A percentile compares a stretch with the other conserved stretches of the same genome.
Conservation (phyloP, 2,797 vertebrate species). For the Chromobotia macracanthus region DNA sequence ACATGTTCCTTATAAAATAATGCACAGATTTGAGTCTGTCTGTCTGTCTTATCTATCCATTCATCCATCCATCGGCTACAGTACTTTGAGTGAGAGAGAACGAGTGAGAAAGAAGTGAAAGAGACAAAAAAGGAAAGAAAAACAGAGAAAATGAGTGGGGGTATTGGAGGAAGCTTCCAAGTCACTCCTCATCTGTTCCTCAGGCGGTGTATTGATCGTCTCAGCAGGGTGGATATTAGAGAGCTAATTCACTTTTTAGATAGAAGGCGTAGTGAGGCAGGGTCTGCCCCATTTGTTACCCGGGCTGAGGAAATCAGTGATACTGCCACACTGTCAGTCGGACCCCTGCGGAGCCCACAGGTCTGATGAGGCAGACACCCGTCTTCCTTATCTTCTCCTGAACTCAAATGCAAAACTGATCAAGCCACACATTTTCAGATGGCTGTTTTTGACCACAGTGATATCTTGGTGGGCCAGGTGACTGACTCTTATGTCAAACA, state of each 20-base stretch:
- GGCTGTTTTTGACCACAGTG: neutral
- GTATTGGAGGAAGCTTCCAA: slow-evolving; percentile 17
- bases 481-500: neutral
- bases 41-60: neutral
- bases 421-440: neutral
- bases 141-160: slow-evolving; percentile 2
- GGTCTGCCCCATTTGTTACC: slow-evolving; percentile 55
- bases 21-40: neutral
- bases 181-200: slow-evolving; percentile 43
- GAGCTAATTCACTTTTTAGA: slow-evolving; percentile 58
- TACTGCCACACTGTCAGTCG: slow-evolving; percentile 27
- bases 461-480: neutral
- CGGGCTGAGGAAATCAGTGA: slow-evolving; percentile 51
- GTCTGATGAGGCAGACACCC: slow-evolving; percentile 40
- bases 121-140: slow-evolving; percentile 30
- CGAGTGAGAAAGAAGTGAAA: neutral
- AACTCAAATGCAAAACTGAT: neutral
- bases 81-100: slow-evolving; percentile 2
- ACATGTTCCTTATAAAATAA: neutral
- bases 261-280: slow-evolving; percentile 36
- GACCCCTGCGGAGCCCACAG: slow-evolving; percentile 25
- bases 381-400: neutral
- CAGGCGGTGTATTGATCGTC: slow-evolving; percentile 55
- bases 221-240: slow-evolving; percentile 56
- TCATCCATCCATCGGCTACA: neutral